These are phyloP conservation scores for Empis livida DNA, from an alignment of 2,888 invertebrate genomes.

Conservation along the genomic window DNA sequence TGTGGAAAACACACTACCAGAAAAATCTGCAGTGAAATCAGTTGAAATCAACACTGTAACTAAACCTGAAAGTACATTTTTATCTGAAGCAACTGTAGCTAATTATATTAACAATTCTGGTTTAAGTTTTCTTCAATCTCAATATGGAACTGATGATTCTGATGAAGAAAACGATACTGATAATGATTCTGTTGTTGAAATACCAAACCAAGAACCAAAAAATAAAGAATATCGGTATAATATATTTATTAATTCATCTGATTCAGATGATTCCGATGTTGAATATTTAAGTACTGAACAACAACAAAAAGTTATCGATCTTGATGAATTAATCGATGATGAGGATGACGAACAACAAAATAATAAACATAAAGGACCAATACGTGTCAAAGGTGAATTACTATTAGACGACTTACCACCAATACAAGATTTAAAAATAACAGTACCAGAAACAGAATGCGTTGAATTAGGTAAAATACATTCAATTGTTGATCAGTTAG, in stretches of 20 bases:
- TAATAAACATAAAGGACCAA: not conserved
- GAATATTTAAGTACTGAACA: not conserved
- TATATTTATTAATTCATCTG: not conserved
- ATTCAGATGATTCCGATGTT: conserved; percentile 8
- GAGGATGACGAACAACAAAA: conserved; percentile 18
- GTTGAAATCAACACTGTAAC: too few relatives aligned
- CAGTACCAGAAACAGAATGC: conserved; percentile 62
- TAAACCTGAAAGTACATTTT: not conserved
- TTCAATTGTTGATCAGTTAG: conserved; percentile 60
- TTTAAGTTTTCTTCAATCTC: conserved; percentile 5
- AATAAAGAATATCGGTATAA: not conserved
- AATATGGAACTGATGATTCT: conserved; percentile 3
- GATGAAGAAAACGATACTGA: not conserved
- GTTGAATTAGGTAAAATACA: conserved; percentile 58
- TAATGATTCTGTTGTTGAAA: not conserved
- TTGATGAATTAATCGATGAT: conserved; percentile 17
- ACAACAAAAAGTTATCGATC: conserved; percentile 16
- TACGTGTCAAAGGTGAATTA: conserved; percentile 27
- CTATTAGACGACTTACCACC: conserved; percentile 60
- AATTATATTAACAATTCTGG: conserved; percentile 1
- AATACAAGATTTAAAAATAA: conserved; percentile 66
- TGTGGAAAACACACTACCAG: too few relatives aligned
- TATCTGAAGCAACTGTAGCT: not conserved
- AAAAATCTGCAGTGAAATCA: too few relatives aligned
- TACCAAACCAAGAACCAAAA: not conserved